These are phyloP conservation scores for Bolinopsis microptera DNA, from an alignment of 37 sponge, comb jelly and placozoan species.

Conservation along the genomic window DNA sequence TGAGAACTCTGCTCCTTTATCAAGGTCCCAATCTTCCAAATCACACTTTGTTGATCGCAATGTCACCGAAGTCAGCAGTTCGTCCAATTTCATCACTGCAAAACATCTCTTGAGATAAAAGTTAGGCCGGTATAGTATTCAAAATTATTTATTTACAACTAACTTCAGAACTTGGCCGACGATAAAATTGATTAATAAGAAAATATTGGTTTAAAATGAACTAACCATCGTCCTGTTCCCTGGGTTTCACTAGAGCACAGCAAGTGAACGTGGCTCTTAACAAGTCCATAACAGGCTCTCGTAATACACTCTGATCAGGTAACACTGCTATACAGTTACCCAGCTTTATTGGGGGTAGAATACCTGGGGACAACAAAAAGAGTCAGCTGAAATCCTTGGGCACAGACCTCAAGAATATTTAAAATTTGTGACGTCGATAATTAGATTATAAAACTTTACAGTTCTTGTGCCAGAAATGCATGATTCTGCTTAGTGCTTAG, in stretches of 20 bases:
- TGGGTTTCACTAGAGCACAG: not conserved
- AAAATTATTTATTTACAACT: not conserved
- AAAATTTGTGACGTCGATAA: no score
- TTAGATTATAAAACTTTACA: no score
- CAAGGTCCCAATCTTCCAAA: conserved; percentile 58
- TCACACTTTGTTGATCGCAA: conserved; percentile 19
- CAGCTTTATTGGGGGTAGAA: conserved; percentile 34
- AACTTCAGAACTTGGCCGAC: not conserved
- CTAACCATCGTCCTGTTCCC: conserved; percentile 17
- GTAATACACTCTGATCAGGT: not conserved
- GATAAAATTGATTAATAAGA: not conserved
- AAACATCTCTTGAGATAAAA: no score
- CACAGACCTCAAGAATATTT: no score
- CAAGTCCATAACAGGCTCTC: conserved; percentile 29
- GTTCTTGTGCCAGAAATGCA: no score
- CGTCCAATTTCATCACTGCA: conserved; percentile 16
- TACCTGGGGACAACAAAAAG: not conserved
- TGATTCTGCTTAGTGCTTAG: no score
- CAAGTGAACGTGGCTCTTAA: conserved; percentile 10
- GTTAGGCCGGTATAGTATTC: no score
- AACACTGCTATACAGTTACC: conserved; percentile 30
- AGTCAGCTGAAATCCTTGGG: not conserved
- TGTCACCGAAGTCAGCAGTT: not conserved
- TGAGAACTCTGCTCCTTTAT: conserved; percentile 8
- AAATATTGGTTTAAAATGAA: not conserved